Percentiles rank a stretch among this genome's conserved stretches.
Evolutionary conservation across 1,140 invertebrate species (phyloP).

Genomic region (Schlechtendalia chinensis): DNA sequence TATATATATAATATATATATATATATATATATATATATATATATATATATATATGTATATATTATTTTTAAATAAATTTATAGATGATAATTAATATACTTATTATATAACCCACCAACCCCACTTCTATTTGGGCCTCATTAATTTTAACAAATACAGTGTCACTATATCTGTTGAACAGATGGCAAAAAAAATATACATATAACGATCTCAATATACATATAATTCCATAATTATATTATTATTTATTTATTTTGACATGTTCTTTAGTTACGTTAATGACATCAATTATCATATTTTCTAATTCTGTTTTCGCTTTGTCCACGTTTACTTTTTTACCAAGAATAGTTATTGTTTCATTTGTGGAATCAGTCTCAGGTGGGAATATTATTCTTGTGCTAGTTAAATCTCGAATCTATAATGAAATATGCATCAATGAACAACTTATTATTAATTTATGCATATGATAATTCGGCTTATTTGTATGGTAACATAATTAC

Average conservation of each 20-base stretch:
- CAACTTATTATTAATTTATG: no score
- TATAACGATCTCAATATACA: not conserved
- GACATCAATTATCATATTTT: conserved; percentile 79
- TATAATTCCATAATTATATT: conserved; percentile 79
- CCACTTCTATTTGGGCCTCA: conserved; percentile 31
- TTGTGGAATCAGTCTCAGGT: conserved; percentile 79
- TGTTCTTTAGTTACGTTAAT: conserved; percentile 80
- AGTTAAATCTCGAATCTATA: conserved; percentile 79
- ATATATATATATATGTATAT: no score
- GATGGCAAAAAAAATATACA: conserved; percentile 2
- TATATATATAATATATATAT: no score
- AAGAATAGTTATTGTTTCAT: conserved; percentile 84
- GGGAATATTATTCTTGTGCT: conserved; percentile 91
- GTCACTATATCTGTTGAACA: conserved; percentile 28
- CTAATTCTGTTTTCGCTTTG: conserved; percentile 80
- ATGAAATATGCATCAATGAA: conserved; percentile 19
- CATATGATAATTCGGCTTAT: no score
- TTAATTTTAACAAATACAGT: conserved; percentile 21
- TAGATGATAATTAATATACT: not conserved
- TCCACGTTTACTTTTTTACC: conserved; percentile 71
- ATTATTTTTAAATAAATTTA: no score
- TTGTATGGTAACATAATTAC: no score
- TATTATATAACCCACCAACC: conserved; percentile 14
- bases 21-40: no score
- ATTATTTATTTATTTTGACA: conserved; percentile 80